Percentiles rank a stretch among this genome's conserved stretches.
Conservation (phyloP, 1,140 invertebrate genomes). For the Rhizoglyphus robini region DNA sequence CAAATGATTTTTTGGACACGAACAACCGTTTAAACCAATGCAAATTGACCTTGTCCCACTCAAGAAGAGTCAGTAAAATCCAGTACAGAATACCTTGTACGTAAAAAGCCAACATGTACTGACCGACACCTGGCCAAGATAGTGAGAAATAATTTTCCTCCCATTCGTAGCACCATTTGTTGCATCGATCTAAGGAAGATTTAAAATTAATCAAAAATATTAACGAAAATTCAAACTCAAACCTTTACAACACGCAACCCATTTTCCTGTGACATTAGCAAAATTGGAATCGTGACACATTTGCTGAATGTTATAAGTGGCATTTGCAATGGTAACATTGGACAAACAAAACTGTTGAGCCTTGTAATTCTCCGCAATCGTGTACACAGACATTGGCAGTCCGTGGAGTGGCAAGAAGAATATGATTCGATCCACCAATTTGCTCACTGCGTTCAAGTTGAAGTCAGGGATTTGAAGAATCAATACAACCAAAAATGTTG, state of each 20-base stretch:
- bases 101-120: constrained; percentile 40
- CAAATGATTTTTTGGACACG: background rate
- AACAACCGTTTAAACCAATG: background rate
- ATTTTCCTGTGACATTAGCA: background rate
- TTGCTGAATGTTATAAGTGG: background rate
- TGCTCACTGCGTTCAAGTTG: constrained; percentile 42
- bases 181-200: constrained; percentile 28
- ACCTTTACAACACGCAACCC: background rate
- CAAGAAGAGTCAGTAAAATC: constrained; percentile 8
- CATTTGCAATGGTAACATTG: background rate
- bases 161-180: constrained; percentile 29
- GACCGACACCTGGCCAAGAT: constrained; percentile 41
- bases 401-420: constrained; percentile 56
- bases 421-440: constrained; percentile 48
- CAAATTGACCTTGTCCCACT: constrained; percentile 28
- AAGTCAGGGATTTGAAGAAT: constrained; percentile 45
- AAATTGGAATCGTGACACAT: background rate
- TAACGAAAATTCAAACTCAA: too few relatives aligned
- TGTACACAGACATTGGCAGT: constrained; percentile 44
- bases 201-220: background rate
- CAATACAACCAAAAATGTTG: constrained; percentile 42
- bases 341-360: background rate
- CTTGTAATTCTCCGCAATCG: constrained; percentile 37
- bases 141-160: constrained; percentile 37
- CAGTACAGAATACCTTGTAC: constrained; percentile 37